Base-by-base conservation (phyloP, 2,888 invertebrate species). In the Hypena proboscidalis region DNA sequence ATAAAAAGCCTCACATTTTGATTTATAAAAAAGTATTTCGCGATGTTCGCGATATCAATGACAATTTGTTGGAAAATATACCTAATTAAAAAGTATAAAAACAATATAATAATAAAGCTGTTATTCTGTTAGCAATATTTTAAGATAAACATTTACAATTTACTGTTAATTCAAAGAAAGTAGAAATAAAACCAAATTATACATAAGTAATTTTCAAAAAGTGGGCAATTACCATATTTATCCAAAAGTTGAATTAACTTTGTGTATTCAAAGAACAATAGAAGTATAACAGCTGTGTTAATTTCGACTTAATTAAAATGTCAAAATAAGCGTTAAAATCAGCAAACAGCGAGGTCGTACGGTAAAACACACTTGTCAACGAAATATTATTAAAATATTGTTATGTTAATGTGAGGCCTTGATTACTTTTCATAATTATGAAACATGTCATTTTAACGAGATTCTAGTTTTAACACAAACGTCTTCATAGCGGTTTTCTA, bases 381-480 rank as follows among this genome's bases (percentile, higher is more conserved):
- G 21, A 25, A 45, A 40, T 34, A 42, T 42, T 39, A 39, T 39
- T 29, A 26, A 9, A 33, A 30, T 17, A 54, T 43, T 53, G 25
- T 48, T 39, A 42, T 40, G 27, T 30, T 45, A 46, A 48, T 52
- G 43, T 50, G 39, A 50, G 45, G 49, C 56, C 30, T 56, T 58
- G 46, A 48, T 61, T 47, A 49, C 20, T 34, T 63, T 47, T 25
- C 32, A 43, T 43, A n/a, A 33, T 23, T 32, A 40, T 44, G 44
- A 43, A 44, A 48, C 39, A 36, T 19, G 29, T 26, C 11, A 26
- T 22, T 50, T 38, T 49, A 49, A 63, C 52, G 63, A 66, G 54
- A 64, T 68, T 58, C 67, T 41, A 52, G 36, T 48, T 38, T 29
- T 29, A 43, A 26, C 14, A 23, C 31, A 22, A n/a, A 26, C 19